These are phyloP conservation scores for Pontoporia blainvillei DNA, from an alignment of 2,113 vertebrate genomes.

Conservation along the genomic window DNA sequence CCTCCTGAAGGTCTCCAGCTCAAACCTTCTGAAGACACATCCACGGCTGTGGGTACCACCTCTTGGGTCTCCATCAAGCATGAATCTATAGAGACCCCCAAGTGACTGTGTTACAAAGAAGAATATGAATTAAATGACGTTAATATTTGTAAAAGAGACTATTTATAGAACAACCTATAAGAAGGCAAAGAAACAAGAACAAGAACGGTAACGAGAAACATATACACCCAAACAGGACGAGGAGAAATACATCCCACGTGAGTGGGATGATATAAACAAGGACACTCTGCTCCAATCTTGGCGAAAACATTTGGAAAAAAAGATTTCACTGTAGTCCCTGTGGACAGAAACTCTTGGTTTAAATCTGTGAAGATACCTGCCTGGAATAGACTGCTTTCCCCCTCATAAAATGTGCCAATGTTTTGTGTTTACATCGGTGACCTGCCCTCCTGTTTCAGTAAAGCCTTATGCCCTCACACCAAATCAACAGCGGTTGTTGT, in stretches of 20 bases:
- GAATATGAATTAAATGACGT: not conserved
- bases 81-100: fast-evolving
- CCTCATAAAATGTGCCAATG: not conserved
- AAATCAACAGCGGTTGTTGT: not conserved
- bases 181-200: not conserved
- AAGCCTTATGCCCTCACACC: not conserved
- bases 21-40: not conserved
- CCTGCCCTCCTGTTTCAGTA: not conserved
- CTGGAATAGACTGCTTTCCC: not conserved
- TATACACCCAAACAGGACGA: fast-evolving
- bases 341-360: not conserved
- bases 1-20: not conserved
- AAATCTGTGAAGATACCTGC: not conserved
- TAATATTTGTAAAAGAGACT: not conserved
- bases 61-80: fast-evolving
- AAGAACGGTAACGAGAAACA: fast-evolving
- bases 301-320: not conserved
- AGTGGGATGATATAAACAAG: fast-evolving
- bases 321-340: not conserved
- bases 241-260: not conserved
- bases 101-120: not conserved
- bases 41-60: no score
- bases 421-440: not conserved
- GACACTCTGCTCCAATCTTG: fast-evolving
- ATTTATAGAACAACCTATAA: not conserved